Evolutionary conservation across 2,113 vertebrate genomes (phyloP), one percentile per base, ranked within the genome.

Genomic region (Notechis scutatus): DNA sequence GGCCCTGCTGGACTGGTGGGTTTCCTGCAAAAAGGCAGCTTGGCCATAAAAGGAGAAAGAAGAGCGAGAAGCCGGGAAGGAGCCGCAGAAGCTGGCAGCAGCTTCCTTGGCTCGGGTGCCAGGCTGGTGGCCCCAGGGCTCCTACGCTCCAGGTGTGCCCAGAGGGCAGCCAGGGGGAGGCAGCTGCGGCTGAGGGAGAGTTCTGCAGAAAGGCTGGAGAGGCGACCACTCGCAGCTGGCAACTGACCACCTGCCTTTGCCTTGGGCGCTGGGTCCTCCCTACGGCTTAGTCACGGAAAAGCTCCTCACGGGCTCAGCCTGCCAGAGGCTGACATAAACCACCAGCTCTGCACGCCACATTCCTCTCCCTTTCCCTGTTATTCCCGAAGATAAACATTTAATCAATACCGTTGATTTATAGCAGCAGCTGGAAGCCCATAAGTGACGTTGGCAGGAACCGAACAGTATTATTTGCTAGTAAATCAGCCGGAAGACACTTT

Each of bases 31-130:
- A 55, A 95, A 94, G 93, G 93, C 95, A 96, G 97, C 94, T 93
- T 97, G 94, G 97, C 98, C 98, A 98, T 98, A 98, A 98, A 98
- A 98, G 98, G 98, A 86, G 93, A 97, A 97, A 34, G 97, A 94
- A 69, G 94, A 69, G 69, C 5, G 0, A 34, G 64, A 20, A 34
- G 5, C 14, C 2, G 2, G 14, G 69, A 34, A 34, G 69, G 69
- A 34, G 61, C 14, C 69, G 7, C n/a, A 8, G 12, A 23, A 1
- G 18, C 93, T 96, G 12, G 15, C 91, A 34, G 23, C 50, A 47
- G 15, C 50, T 29, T 81, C 92, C 45, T 15, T 12, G 45, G 15
- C 21, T 56, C 47, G 2, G 29, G 14, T 45, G 20, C 34, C 23
- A 0, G 59, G 24, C 61, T 47, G 23, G 86, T 1, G 9, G 34